Conservation (phyloP, 2,113 vertebrate species). For the Salvelinus namaycush region DNA sequence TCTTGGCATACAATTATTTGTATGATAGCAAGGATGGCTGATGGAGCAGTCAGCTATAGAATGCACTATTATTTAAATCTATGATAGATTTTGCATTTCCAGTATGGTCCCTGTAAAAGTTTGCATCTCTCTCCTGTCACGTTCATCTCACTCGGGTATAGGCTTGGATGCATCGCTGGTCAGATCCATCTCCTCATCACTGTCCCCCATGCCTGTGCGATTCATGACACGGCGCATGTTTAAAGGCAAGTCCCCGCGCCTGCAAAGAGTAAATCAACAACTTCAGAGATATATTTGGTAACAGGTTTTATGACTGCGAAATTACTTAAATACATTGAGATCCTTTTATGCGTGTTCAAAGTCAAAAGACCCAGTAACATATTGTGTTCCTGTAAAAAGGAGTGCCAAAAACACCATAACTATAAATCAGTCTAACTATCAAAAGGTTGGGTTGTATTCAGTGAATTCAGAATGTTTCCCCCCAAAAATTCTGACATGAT, state of each 20-base stretch:
- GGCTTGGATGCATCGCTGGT: slow-evolving; percentile 48
- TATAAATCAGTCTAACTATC: no score
- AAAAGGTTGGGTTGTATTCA: no score
- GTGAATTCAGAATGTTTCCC: no score
- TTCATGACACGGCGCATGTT: slow-evolving; percentile 44
- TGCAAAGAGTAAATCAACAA: slow-evolving; percentile 21
- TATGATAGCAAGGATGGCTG: no score
- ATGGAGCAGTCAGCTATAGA: not conserved
- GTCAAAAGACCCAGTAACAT: no score
- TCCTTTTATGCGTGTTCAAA: no score
- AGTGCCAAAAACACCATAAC: no score
- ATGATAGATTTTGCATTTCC: not conserved
- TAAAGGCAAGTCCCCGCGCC: slow-evolving; percentile 65
- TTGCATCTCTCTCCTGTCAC: no score
- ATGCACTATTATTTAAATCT: no score
- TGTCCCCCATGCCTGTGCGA: slow-evolving; percentile 62
- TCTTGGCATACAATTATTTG: no score
- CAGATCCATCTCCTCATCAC: slow-evolving; percentile 68
- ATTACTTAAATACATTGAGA: not conserved
- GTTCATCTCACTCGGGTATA: slow-evolving; percentile 56
- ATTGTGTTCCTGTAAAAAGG: no score
- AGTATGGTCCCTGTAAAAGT: not conserved
- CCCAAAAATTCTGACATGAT: no score
- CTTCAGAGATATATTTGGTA: not conserved
- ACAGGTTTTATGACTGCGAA: not conserved